Evolutionary conservation across 2,113 vertebrate genomes (phyloP).

Genomic region (Miniopterus natalensis): DNA sequence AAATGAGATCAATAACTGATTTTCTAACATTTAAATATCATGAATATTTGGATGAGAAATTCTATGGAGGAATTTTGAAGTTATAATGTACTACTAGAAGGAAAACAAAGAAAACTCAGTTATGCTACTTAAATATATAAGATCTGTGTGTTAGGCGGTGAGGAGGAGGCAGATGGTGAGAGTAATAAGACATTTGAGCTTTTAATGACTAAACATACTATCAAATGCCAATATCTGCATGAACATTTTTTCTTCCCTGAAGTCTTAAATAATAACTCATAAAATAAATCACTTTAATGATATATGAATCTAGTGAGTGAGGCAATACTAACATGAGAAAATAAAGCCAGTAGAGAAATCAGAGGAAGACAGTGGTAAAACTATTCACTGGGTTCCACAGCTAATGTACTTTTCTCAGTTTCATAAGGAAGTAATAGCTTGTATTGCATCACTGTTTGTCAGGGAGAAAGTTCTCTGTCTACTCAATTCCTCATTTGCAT

Average conservation of each 20-base stretch:
- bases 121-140: neutral
- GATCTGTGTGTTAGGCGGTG: accelerated
- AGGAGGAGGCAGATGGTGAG: neutral
- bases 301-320: constrained; percentile 36
- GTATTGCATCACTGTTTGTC: neutral
- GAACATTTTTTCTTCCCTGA: constrained; percentile 23
- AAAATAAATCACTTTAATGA: neutral
- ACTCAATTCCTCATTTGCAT: neutral
- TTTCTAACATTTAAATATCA: neutral
- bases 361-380: neutral
- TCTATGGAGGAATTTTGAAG: constrained; percentile 4
- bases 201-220: constrained; percentile 60
- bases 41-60: constrained; percentile 30
- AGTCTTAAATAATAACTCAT: constrained; percentile 68
- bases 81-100: neutral
- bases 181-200: constrained; percentile 4
- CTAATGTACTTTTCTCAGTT: neutral
- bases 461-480: neutral
- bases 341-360: constrained; percentile 4
- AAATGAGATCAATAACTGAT: neutral
- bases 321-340: constrained; percentile 2
- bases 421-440: neutral
- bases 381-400: neutral
- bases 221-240: constrained; percentile 55
- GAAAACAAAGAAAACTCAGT: neutral